Percentiles rank a stretch among this genome's conserved stretches.
phyloP scores from a whole-genome alignment of 2,113 vertebrate genomes.

The Arizona elegans region DNA sequence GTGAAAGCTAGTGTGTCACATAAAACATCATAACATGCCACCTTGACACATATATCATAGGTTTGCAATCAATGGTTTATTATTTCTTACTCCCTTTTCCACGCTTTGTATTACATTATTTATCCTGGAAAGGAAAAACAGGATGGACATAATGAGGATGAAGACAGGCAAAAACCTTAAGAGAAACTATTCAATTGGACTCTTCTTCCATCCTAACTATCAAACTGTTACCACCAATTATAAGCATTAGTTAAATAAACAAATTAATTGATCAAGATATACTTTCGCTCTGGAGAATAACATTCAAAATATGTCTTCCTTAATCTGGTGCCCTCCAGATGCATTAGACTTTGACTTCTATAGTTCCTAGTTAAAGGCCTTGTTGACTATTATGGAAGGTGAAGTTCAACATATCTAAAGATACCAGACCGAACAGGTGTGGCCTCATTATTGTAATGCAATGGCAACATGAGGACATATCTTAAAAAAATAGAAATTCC shows the following conservation, averaged over 20 bases:
- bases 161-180: not conserved
- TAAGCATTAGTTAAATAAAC: not conserved
- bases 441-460: not conserved
- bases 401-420: not conserved
- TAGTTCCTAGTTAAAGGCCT: not conserved
- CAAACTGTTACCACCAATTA: not conserved
- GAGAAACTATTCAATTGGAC: not conserved
- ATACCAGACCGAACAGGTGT: not conserved
- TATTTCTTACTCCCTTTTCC: not conserved
- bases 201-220: not conserved
- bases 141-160: not conserved
- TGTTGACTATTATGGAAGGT: not conserved
- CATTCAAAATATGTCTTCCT: not conserved
- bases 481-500: conserved; percentile 20
- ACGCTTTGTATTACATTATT: not conserved
- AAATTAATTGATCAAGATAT: not conserved
- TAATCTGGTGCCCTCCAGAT: not conserved
- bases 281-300: not conserved
- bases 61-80: not conserved
- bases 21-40: not conserved
- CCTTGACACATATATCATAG: not conserved
- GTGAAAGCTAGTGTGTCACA: not conserved
- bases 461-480: not conserved
- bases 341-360: not conserved
- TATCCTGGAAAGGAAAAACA: not conserved